Evolutionary conservation across 2,797 vertebrate species (phyloP).

Genomic region (Diceros bicornis): DNA sequence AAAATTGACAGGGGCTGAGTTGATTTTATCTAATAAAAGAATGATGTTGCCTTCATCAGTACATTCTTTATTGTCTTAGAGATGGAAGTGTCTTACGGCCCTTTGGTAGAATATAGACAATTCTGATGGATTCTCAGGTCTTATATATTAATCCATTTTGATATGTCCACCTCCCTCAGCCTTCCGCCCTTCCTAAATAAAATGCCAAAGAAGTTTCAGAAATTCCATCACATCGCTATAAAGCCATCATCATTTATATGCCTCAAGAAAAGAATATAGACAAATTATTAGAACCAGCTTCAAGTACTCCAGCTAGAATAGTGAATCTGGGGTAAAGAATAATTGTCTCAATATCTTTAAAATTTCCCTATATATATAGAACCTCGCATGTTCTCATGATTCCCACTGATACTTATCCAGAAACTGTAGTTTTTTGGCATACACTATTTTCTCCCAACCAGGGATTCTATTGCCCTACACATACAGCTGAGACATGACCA

Average conservation of each 20-base stretch:
- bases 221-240: background rate
- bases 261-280: background rate
- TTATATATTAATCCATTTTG: background rate
- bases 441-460: background rate
- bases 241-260: background rate
- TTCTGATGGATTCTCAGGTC: background rate
- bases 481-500: background rate
- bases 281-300: background rate
- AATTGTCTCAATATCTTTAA: background rate
- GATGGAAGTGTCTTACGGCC: background rate
- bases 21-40: constrained; percentile 36
- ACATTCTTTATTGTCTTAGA: background rate
- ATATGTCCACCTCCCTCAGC: background rate
- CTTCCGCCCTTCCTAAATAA: constrained; percentile 8
- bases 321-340: background rate
- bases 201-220: background rate
- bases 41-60: background rate
- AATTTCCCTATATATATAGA: background rate
- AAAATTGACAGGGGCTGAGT: background rate
- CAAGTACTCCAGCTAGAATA: background rate
- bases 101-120: background rate
- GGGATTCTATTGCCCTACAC: background rate
- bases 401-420: background rate
- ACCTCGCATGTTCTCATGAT: background rate
- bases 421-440: background rate